These are phyloP conservation scores for Sebastes minor DNA, from an alignment of 2,797 vertebrate genomes.

Conservation along the genomic window DNA sequence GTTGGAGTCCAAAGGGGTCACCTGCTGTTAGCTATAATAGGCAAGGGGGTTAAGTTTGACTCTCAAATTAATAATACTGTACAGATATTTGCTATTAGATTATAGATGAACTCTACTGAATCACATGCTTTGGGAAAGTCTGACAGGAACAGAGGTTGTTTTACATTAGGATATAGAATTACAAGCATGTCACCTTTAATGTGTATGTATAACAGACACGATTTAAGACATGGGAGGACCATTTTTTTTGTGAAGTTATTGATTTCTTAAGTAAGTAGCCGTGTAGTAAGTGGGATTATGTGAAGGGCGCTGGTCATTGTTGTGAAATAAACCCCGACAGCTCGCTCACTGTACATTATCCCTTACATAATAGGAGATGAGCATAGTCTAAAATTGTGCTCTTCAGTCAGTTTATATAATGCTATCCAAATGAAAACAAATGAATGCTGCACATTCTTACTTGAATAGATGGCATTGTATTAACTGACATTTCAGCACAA, in stretches of 20 bases:
- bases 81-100: background rate
- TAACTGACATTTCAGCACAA: background rate
- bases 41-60: too few species aligned
- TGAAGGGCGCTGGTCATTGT: too few species aligned
- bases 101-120: background rate
- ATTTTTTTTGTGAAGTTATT: too few species aligned
- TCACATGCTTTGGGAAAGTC: background rate
- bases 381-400: background rate
- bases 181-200: background rate
- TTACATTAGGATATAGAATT: background rate
- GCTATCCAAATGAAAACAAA: background rate
- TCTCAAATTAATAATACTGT: background rate
- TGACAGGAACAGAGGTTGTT: background rate
- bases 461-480: background rate
- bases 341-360: too few species aligned
- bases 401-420: background rate
- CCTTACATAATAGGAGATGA: background rate
- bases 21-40: background rate
- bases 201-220: background rate
- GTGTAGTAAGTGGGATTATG: too few species aligned
- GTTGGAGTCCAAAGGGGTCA: background rate
- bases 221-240: too few species aligned
- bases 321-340: too few species aligned
- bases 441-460: background rate
- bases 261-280: too few species aligned